Percentiles rank a stretch among this genome's conserved stretches.
Evolutionary conservation across 2,113 vertebrate genomes (phyloP).

Genomic region (Siphamia tubifer): DNA sequence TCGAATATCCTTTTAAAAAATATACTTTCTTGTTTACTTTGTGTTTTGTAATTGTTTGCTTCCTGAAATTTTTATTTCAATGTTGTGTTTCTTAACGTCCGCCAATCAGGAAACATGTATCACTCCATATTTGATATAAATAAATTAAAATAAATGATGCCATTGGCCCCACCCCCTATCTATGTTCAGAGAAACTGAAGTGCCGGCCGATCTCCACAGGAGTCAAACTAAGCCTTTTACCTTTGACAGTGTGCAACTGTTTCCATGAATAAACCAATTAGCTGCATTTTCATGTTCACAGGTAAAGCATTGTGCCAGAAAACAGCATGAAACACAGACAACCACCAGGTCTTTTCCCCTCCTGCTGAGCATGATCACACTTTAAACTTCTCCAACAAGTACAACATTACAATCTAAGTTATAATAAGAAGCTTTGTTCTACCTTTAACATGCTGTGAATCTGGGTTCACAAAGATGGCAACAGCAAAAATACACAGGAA

Average conservation of each 20-base stretch:
- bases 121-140: too few species aligned
- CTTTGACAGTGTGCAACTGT: background rate
- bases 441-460: background rate
- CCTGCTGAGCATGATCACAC: background rate
- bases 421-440: background rate
- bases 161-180: too few species aligned
- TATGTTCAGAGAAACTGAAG: background rate
- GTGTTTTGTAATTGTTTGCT: too few species aligned
- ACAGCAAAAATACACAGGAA: too few species aligned
- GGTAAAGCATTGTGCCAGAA: background rate
- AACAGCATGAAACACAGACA: constrained; percentile 2
- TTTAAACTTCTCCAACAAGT: background rate
- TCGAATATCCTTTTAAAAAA: too few species aligned
- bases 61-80: too few species aligned
- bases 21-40: too few species aligned
- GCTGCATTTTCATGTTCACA: background rate
- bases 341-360: background rate
- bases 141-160: too few species aligned
- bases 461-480: background rate
- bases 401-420: background rate
- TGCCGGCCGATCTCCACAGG: background rate
- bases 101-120: too few species aligned
- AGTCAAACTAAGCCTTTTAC: background rate
- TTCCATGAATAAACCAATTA: constrained; percentile 24
- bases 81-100: too few species aligned